Base-by-base conservation (phyloP, 1,140 invertebrate genomes). In the Apolygus lucorum region DNA sequence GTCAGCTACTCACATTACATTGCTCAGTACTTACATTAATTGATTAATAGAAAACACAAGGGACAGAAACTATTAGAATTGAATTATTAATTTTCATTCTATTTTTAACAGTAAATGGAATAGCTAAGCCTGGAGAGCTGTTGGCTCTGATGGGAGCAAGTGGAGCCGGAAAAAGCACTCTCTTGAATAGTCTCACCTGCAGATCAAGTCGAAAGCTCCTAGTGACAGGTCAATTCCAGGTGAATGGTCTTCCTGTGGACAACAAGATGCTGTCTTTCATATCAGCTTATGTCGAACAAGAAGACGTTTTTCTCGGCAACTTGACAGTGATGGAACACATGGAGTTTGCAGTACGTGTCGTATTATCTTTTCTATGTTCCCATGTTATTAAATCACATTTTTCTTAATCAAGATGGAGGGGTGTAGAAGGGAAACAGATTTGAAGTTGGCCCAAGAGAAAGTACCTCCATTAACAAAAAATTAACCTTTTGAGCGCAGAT, bases 231-330 rank as follows among this genome's bases (percentile, higher is more conserved):
- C 2, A 29, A 28, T 67, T 67, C 49, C 68, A 34, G 2, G 21
- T 91, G 0, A 93, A 93, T 73, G 90, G 89, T 1, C 81, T 84
- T 68, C 85, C 84, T 27, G 84, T 90, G 0, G 73, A 74, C 27
- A 72, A 76, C 13, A 86, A 86, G 63, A 83, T 85, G 1, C 80
- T 96, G 68, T 85, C 88, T 17, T 87, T 88, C 2, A 82, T 92
- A 14, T 93, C 91, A 0, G 96, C 93, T 0, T 98, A 98, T 76
- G 94, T 98, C 0, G 95, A 98, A 78, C 96, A 99, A 79, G 89
- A 94, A 72, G 93, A 96, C 79, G 78, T 96, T n/a, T 97, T 97
- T 77, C 90, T 96, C 69, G 92, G 91, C 0, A 93, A 90, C 0
- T 80, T 97, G n/a, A 96, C 93, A 0, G 93, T 95, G 1, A 83